These are phyloP conservation scores for Ethmia dodecea DNA, from an alignment of 2,888 invertebrate species.

Conservation along the genomic window DNA sequence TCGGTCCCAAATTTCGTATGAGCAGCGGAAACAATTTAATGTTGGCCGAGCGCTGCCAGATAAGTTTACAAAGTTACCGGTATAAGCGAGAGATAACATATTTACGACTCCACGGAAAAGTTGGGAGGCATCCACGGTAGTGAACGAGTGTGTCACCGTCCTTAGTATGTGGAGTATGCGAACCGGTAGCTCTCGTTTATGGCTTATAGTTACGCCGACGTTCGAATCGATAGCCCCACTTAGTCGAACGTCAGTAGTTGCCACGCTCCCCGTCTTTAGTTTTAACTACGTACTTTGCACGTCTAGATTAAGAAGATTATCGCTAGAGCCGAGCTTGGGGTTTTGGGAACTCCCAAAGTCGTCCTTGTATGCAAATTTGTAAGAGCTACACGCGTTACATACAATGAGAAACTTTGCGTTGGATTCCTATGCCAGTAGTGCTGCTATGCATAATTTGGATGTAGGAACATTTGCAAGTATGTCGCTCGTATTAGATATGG, in stretches of 20 bases:
- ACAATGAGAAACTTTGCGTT: slow-evolving; percentile 3
- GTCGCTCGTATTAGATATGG: no score
- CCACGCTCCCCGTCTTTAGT: slow-evolving; percentile 21
- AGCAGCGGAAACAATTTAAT: slow-evolving; percentile 31
- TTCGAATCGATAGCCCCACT: slow-evolving; percentile 39
- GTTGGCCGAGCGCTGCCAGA: slow-evolving; percentile 20
- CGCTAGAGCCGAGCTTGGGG: slow-evolving; percentile 7
- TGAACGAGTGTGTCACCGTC: slow-evolving; percentile 19
- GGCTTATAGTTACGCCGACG: slow-evolving; percentile 26
- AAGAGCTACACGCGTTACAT: no score
- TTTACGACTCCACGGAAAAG: slow-evolving; percentile 31
- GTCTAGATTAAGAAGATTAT: slow-evolving; percentile 22
- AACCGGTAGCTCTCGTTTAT: slow-evolving; percentile 24
- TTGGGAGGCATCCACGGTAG: slow-evolving; percentile 21
- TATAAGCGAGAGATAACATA: slow-evolving; percentile 20
- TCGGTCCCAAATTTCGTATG: slow-evolving; percentile 30
- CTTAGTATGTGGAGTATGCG: slow-evolving; percentile 23
- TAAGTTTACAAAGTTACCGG: slow-evolving; percentile 22
- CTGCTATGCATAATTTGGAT: no score
- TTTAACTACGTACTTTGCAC: slow-evolving; percentile 29
- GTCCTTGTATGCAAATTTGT: slow-evolving; percentile 4
- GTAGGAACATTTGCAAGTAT: no score
- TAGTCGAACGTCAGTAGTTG: slow-evolving; percentile 28
- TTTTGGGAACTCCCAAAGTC: slow-evolving; percentile 4
- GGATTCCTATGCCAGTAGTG: no score